A percentile compares a stretch with the other conserved stretches of the same genome.
Evolutionary conservation across 2,797 vertebrate species (phyloP).

Genomic region (Centropyge bicolor): DNA sequence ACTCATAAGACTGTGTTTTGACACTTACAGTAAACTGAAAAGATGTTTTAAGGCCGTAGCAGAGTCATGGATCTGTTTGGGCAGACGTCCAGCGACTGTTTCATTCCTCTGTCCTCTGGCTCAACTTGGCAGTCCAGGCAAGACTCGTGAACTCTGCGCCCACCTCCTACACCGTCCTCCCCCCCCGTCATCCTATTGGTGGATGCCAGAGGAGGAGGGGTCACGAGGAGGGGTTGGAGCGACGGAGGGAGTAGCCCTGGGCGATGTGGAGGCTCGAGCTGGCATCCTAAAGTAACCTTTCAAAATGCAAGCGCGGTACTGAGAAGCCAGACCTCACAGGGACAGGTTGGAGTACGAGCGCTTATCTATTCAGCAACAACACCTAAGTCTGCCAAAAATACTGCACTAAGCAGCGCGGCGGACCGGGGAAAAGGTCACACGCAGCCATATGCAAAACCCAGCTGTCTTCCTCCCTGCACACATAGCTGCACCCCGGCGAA

Average conservation of each 20-base stretch:
- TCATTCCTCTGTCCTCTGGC: constrained; percentile 39
- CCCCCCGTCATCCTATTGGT: constrained; percentile 39
- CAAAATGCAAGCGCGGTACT: constrained; percentile 65
- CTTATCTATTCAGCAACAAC: constrained; percentile 78
- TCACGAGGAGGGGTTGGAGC: constrained; percentile 13
- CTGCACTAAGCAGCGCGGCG: constrained; percentile 54
- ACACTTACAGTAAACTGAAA: constrained; percentile 28
- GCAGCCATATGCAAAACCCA: constrained; percentile 72
- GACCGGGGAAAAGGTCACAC: constrained; percentile 74
- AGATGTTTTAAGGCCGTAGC: constrained; percentile 36
- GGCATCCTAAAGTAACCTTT: constrained; percentile 78
- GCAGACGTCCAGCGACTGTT: constrained; percentile 44
- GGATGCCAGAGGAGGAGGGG: constrained; percentile 32
- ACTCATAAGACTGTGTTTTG: constrained; percentile 25
- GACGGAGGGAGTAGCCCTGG: constrained; percentile 43
- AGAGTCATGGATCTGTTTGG: constrained; percentile 37
- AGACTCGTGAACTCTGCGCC: constrained; percentile 30
- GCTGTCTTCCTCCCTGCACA: constrained; percentile 39
- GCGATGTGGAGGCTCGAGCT: constrained; percentile 58
- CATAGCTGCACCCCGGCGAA: constrained; percentile 33
- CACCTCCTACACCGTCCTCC: constrained; percentile 14
- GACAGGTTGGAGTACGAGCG: constrained; percentile 70
- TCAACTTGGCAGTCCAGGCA: constrained; percentile 37
- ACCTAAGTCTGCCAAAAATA: constrained; percentile 73
- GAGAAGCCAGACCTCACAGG: constrained; percentile 70